phyloP scores from a whole-genome alignment of 1,140 invertebrate genomes.

The Mercenaria mercenaria region DNA sequence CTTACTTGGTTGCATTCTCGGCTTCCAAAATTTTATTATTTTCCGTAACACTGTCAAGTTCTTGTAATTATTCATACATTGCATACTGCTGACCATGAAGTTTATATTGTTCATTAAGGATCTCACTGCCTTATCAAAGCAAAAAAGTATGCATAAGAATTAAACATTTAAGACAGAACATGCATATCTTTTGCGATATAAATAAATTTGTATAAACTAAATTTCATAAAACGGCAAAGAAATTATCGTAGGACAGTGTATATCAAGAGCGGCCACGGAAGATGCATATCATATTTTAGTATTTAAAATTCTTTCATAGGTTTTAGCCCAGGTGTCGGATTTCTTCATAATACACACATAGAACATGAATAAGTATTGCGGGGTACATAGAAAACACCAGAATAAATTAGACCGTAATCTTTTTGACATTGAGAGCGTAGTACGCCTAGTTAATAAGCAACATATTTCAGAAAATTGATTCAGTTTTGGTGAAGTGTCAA shows the following conservation, averaged over 20 bases:
- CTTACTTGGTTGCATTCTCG: no score
- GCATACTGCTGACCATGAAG: no score
- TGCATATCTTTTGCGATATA: background rate
- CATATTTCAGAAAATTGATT: background rate
- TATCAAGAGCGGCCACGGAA: background rate
- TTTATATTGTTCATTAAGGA: background rate
- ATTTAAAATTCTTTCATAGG: conserved; percentile 53
- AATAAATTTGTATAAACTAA: background rate
- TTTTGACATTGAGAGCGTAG: background rate
- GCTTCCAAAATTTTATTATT: no score
- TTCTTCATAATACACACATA: conserved; percentile 28
- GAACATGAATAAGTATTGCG: conserved; percentile 41
- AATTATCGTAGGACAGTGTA: background rate
- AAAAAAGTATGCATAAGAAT: background rate
- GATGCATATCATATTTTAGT: conserved; percentile 59
- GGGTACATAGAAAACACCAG: conserved; percentile 36
- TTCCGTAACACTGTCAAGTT: no score
- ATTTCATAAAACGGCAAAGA: background rate
- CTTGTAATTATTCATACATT: no score
- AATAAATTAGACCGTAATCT: conserved; percentile 53
- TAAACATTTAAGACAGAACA: no score
- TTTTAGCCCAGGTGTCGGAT: conserved; percentile 39
- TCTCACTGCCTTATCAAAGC: background rate
- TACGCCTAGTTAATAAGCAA: background rate
- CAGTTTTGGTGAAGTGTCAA: conserved; percentile 1